Evolutionary conservation across 2,797 vertebrate species (phyloP).

Genomic region (Microctenopoma steveboyesi): DNA sequence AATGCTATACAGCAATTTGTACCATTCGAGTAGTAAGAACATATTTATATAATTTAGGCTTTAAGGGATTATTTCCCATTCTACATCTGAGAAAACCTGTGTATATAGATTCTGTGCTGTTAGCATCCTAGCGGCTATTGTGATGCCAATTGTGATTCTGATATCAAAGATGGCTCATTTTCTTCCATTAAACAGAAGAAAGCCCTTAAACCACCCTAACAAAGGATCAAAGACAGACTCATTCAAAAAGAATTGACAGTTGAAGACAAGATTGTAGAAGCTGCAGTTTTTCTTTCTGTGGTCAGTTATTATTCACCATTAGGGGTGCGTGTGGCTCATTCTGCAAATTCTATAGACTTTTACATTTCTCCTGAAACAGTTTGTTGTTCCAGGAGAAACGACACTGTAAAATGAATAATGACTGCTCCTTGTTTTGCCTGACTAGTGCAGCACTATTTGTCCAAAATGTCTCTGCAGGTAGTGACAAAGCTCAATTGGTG

Average conservation of each 20-base stretch:
- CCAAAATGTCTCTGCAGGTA: slow-evolving; percentile 38
- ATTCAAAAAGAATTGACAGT: slow-evolving; percentile 22
- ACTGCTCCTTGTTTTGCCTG: neutral
- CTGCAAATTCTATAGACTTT: slow-evolving; percentile 5
- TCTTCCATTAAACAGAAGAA: slow-evolving; percentile 40
- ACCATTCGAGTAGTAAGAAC: neutral
- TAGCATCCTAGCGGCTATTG: slow-evolving; percentile 24
- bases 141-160: slow-evolving; percentile 27
- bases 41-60: neutral
- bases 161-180: slow-evolving; percentile 51
- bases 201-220: slow-evolving; percentile 39
- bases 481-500: slow-evolving; percentile 50
- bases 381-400: slow-evolving; percentile 3
- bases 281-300: slow-evolving; percentile 2
- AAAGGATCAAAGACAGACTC: slow-evolving; percentile 52
- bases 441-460: slow-evolving; percentile 6
- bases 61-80: slow-evolving; percentile 16
- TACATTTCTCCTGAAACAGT: slow-evolving; percentile 19
- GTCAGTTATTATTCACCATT: slow-evolving; percentile 15
- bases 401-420: slow-evolving; percentile 20
- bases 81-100: neutral
- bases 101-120: slow-evolving; percentile 9
- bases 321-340: slow-evolving; percentile 13
- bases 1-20: neutral
- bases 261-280: slow-evolving; percentile 14